Conservation (phyloP, 2,797 vertebrate species). For the Lepidocolaptes lacrymiger region DNA sequence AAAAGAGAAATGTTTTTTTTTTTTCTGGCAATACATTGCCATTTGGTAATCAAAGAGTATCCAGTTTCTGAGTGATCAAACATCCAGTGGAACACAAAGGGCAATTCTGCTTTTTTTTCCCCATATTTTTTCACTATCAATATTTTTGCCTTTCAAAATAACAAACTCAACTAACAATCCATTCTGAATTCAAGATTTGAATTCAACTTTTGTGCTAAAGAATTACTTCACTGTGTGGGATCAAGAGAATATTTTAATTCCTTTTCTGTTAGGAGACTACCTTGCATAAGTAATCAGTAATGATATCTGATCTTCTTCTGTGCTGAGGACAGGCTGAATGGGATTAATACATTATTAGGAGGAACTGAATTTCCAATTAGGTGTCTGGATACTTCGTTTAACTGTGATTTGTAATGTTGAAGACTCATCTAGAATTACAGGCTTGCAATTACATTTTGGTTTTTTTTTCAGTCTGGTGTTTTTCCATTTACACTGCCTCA, state of each 20-base stretch:
- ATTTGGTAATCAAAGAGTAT: neutral
- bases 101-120: neutral
- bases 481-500: neutral
- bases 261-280: conserved; percentile 4
- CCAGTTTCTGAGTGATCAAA: neutral
- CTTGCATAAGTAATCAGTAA: conserved; percentile 14
- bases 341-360: conserved; percentile 34
- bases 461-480: neutral
- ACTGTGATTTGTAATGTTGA: conserved; percentile 6
- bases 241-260: conserved; percentile 1
- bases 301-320: neutral
- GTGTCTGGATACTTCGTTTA: neutral
- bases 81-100: neutral
- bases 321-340: neutral
- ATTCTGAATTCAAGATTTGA: neutral
- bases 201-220: neutral
- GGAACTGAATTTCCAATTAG: conserved; percentile 36
- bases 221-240: neutral
- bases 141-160: conserved; percentile 15
- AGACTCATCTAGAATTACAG: conserved; percentile 34
- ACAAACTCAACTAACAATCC: neutral
- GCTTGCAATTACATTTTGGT: neutral
- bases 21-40: neutral
- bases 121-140: neutral
- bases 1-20: neutral